Evolutionary conservation across 1,140 invertebrate species (phyloP).

Genomic region (Drosophila bocki): DNA sequence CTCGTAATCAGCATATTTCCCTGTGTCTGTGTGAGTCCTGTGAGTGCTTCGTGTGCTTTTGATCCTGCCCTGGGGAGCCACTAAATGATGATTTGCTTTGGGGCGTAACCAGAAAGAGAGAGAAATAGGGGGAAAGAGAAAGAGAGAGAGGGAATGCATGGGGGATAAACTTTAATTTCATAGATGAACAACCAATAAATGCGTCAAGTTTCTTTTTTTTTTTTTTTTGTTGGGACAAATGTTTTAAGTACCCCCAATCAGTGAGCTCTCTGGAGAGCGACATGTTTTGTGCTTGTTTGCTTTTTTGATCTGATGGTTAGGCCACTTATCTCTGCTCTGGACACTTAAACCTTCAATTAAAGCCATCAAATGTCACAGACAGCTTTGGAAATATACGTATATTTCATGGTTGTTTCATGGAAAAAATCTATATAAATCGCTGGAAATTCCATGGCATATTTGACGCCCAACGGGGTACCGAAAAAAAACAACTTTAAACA

Average conservation of each 20-base stretch:
- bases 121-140: no score
- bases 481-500: conserved; percentile 5
- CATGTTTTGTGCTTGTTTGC: neutral
- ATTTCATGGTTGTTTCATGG: neutral
- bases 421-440: neutral
- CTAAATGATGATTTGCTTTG: conserved; percentile 63
- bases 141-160: neutral
- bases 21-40: conserved; percentile 8
- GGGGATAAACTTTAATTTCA: conserved; percentile 53
- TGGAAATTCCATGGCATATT: neutral
- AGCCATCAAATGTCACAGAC: conserved; percentile 6
- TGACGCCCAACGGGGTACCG: neutral
- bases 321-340: neutral
- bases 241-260: conserved; percentile 16
- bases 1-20: conserved; percentile 60
- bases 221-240: neutral
- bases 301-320: neutral
- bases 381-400: neutral
- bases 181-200: conserved; percentile 39
- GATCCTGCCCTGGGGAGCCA: conserved; percentile 53
- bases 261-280: conserved; percentile 4
- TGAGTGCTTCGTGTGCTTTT: conserved; percentile 34
- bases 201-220: neutral
- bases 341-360: conserved; percentile 6
- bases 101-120: conserved; percentile 20